These are phyloP conservation scores for Drosophila carrolli DNA, from an alignment of 1,140 invertebrate genomes.

Conservation along the genomic window DNA sequence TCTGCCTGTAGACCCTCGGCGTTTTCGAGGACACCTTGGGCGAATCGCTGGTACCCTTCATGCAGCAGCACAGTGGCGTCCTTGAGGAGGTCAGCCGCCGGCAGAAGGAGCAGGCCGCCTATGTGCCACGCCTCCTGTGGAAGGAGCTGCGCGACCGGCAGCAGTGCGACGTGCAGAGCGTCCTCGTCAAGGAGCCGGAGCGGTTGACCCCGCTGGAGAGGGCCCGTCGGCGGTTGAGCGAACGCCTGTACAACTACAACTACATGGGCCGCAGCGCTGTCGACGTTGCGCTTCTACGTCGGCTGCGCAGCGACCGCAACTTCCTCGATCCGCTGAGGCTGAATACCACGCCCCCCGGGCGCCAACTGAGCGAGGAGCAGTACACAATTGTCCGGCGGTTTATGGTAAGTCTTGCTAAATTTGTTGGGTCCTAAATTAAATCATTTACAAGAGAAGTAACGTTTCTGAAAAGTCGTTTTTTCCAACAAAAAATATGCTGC, in stretches of 20 bases:
- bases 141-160: slow-evolving; percentile 39
- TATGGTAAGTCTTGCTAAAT: slow-evolving; percentile 30
- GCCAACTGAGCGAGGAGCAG: slow-evolving; percentile 23
- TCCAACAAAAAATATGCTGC: too few species aligned
- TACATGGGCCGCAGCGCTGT: slow-evolving; percentile 56
- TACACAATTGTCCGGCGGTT: slow-evolving; percentile 49
- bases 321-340: slow-evolving; percentile 35
- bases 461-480: too few species aligned
- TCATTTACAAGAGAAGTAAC: too few species aligned
- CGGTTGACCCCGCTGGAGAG: slow-evolving; percentile 38
- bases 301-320: slow-evolving; percentile 28
- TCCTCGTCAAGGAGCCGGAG: slow-evolving; percentile 21
- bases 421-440: too few species aligned
- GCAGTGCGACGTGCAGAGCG: slow-evolving; percentile 69
- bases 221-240: slow-evolving; percentile 23
- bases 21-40: slow-evolving; percentile 48
- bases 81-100: neutral
- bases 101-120: neutral
- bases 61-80: slow-evolving; percentile 16
- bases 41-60: slow-evolving; percentile 17
- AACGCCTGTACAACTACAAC: slow-evolving; percentile 49
- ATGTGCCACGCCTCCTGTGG: slow-evolving; percentile 50
- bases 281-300: slow-evolving; percentile 51
- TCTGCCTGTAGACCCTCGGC: slow-evolving; percentile 3
- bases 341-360: slow-evolving; percentile 26